A percentile compares a stretch with the other conserved stretches of the same genome.
Conservation (phyloP, 2,113 vertebrate species). For the Setophaga kirtlandii region DNA sequence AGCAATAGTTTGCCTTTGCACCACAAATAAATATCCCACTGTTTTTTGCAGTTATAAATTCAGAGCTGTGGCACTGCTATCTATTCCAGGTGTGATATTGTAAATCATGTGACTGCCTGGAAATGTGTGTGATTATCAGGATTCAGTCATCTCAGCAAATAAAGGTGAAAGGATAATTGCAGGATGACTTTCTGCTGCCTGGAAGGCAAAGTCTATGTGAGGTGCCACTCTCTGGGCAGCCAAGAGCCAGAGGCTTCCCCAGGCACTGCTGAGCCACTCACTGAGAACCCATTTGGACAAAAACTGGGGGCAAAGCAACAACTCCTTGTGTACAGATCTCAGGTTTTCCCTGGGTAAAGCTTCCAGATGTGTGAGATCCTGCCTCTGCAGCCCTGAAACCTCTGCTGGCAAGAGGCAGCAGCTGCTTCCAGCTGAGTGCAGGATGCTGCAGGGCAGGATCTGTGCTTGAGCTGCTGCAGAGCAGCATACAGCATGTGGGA, state of each 20-base stretch:
- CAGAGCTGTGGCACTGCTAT: background rate
- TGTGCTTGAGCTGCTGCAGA: background rate
- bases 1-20: background rate
- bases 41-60: background rate
- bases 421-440: rapidly evolving
- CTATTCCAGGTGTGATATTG: background rate
- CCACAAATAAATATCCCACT: background rate
- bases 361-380: no score
- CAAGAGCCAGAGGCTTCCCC: background rate
- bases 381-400: background rate
- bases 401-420: background rate
- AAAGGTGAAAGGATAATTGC: background rate
- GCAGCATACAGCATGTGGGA: background rate
- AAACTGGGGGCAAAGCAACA: background rate
- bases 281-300: background rate
- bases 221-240: background rate
- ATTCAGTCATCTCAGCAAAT: background rate
- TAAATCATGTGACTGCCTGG: background rate
- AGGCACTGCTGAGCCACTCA: rapidly evolving
- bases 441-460: background rate
- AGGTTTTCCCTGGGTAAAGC: background rate
- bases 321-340: background rate
- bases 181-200: background rate
- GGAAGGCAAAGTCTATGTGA: background rate
- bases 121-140: background rate